Evolutionary conservation across 53 echinoderm and acorn worm species (phyloP).

Genomic region (Echinometra lucunter): DNA sequence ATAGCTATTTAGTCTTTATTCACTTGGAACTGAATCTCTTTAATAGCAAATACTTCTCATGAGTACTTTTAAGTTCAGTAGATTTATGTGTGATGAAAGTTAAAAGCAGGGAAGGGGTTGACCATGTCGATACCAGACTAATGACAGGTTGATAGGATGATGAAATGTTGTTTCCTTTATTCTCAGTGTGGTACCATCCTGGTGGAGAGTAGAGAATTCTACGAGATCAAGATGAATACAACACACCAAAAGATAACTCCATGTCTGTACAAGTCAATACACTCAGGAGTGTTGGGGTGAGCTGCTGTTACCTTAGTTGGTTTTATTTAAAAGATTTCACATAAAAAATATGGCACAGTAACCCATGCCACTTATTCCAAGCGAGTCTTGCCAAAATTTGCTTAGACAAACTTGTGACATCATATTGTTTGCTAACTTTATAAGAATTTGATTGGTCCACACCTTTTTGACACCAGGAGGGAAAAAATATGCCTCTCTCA

Average conservation of each 20-base stretch:
- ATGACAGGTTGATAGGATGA: no score
- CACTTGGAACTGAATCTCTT: neutral
- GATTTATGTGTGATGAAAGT: no score
- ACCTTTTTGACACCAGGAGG: no score
- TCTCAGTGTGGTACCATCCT: constrained; percentile 63
- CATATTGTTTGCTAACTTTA: no score
- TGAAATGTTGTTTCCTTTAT: neutral
- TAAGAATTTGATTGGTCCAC: no score
- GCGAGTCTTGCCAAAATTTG: no score
- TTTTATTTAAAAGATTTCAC: no score
- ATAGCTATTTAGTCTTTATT: neutral
- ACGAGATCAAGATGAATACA: constrained; percentile 68
- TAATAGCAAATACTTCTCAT: neutral
- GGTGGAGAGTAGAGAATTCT: constrained; percentile 64
- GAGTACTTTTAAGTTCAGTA: no score
- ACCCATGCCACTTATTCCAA: no score
- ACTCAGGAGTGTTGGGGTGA: constrained; percentile 43
- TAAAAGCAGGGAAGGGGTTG: neutral
- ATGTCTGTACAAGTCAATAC: constrained; percentile 22
- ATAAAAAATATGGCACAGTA: no score
- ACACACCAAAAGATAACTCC: neutral
- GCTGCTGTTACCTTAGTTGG: neutral
- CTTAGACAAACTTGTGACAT: no score
- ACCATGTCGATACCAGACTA: neutral
- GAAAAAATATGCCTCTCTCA: no score